Evolutionary conservation across 2,888 invertebrate species (phyloP), one percentile per base, ranked within the genome.

Genomic region (Phengaris alcon): DNA sequence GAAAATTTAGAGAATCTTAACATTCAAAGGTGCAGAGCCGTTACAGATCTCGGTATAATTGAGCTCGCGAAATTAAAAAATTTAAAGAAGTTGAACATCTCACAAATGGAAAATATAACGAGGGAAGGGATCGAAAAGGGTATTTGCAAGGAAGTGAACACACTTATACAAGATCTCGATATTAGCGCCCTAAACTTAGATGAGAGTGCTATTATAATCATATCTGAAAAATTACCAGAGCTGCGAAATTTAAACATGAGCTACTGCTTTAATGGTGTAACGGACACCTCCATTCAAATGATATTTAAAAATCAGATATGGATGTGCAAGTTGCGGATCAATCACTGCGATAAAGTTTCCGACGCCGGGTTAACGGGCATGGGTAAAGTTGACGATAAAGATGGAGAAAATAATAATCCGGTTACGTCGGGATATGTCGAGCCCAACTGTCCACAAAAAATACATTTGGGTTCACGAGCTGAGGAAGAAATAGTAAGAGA

Each of bases 281-380:
- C 96, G 5, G 96, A 97, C 82, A 91, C 92, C 77, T 95, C 95
- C 22, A 90, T 96, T 75, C 95, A 96, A 89, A 94, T 94, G 68
- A 94, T 97, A 79, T 95, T 96, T 77, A 94, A 95, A 80, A 94
- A 95, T 81, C 93, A 96, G 81, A 84, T 94, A 15, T 86, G 91
- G 79, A 88, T 97, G 68, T 91, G 94, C 64, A 94, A 89, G 44
- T 90, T 97, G 69, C 94, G 94, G 76, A 86, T 97, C 77, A 95
- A 95, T 79, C 95, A 95, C 82, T 97, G 96, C 87, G 94, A 94
- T 80, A 94, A 94, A 84, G 94, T 96, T 54, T 95, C 96, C 10
- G 96, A 97, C 88, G 94, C 94, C 52, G 96, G 96, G 0, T 87
- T 97, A 15, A 96, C 96, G 22, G 96, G 96, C 48, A 95, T 95